Percentiles rank a stretch among this genome's conserved stretches.
Conservation (phyloP, 2,888 invertebrate genomes). For the Meta bourneti region DNA sequence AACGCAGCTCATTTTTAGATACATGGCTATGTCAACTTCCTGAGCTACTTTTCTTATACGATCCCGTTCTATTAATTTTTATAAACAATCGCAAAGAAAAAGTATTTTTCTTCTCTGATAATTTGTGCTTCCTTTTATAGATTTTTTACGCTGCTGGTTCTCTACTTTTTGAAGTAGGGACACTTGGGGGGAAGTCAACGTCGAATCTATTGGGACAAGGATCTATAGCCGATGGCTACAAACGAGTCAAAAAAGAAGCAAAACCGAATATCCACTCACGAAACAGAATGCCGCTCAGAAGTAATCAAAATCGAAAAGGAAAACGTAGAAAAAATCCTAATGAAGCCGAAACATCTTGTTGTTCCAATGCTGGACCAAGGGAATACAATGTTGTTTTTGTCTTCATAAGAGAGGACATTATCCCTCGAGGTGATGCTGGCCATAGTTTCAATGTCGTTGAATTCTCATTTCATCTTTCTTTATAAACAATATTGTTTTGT, state of each 20-base stretch:
- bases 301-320: conserved; percentile 33
- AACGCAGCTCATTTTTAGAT: no score
- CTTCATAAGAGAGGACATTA: conserved; percentile 22
- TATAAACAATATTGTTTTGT: conserved; percentile 23
- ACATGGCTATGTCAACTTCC: no score
- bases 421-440: conserved; percentile 29
- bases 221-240: conserved; percentile 4
- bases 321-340: conserved; percentile 44
- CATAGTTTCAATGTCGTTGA: conserved; percentile 14
- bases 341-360: conserved; percentile 44
- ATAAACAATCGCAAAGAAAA: no score
- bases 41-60: no score
- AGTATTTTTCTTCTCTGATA: no score
- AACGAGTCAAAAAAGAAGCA: background rate
- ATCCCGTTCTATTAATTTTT: no score
- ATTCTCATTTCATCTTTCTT: conserved; percentile 29
- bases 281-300: conserved; percentile 22
- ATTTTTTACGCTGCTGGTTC: no score
- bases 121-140: no score
- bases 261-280: conserved; percentile 27
- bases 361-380: conserved; percentile 1
- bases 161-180: background rate
- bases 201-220: conserved; percentile 22
- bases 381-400: conserved; percentile 42
- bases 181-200: conserved; percentile 12